Conservation (phyloP, 2,113 vertebrate genomes). For the Dolichotis patagonum region DNA sequence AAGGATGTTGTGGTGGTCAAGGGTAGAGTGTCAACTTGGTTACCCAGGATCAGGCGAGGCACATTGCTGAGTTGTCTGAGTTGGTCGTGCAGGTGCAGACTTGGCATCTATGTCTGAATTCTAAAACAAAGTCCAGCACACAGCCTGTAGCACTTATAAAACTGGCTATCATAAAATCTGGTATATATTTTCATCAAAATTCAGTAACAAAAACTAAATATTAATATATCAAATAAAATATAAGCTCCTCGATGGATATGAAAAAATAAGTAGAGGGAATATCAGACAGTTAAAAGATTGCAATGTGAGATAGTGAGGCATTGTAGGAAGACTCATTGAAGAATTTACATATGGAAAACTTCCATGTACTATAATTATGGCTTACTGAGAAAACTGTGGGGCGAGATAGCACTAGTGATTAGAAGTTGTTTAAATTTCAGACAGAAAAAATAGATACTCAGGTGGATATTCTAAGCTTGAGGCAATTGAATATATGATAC, state of each 20-base stretch:
- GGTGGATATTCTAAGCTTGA: neutral
- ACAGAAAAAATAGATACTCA: neutral
- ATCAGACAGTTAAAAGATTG: neutral
- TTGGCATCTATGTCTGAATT: neutral
- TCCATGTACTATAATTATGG: neutral
- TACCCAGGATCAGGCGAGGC: neutral
- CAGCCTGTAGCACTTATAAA: neutral
- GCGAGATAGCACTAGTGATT: neutral
- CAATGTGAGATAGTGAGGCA: neutral
- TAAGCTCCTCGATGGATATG: neutral
- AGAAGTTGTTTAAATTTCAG: neutral
- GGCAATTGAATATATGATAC: neutral
- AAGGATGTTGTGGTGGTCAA: neutral
- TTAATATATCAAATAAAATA: neutral
- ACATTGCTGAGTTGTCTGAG: neutral
- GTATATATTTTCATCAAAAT: neutral
- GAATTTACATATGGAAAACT: neutral
- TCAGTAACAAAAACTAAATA: neutral
- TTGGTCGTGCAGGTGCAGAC: neutral
- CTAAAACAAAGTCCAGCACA: slow-evolving; percentile 19
- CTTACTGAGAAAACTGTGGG: neutral
- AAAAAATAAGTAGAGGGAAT: neutral
- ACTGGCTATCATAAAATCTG: neutral
- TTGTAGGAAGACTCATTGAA: neutral
- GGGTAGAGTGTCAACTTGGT: neutral